Evolutionary conservation across 2,888 invertebrate genomes (phyloP), one percentile per base, ranked within the genome.

Genomic region (Lasiommata megera): DNA sequence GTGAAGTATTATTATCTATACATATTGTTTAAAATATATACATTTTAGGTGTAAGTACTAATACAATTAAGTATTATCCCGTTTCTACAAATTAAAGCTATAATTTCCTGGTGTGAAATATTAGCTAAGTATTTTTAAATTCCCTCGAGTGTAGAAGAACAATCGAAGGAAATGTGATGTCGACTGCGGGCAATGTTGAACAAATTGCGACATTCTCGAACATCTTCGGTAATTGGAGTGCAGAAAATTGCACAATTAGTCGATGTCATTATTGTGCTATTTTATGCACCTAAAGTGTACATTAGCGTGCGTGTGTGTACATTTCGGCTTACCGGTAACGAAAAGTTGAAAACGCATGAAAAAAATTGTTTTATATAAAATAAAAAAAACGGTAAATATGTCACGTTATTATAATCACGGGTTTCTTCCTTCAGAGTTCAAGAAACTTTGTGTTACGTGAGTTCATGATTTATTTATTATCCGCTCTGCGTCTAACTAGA

Each of bases 151-250:
- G 14, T 28, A 14, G 14, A 44, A 23, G 23, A 28, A 44, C 44
- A 44, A 44, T 28, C 12, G 44, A 44, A 44, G 44, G 28, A 44
- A 44, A 44, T 44, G 14, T 44, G 7, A n/a, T 23, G 23, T 43
- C 23, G 28, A 18, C 18, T 41, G 41, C 6, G 1, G 6, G 7
- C 43, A 6, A 2, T 43, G 28, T 44, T 44, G 44, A 44, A 23
- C n/a, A 23, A 14, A 28, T 44, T 28, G n/a, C n/a, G 28, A 44
- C 28, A 14, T 28, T 44, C 28, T 44, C 7, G 14, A 28, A 28
- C 18, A n/a, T 41, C 43, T 44, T 8, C 44, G 28, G 23, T 8
- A 8, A 44, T 14, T 44, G 28, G 28, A 28, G 14, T 28, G 43
- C 23, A n/a, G 44, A 28, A 28, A 8, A 14, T 44, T 43, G 9